Conservation (phyloP, 2,113 vertebrate species). For the Boulengeromyrus knoepffleri region DNA sequence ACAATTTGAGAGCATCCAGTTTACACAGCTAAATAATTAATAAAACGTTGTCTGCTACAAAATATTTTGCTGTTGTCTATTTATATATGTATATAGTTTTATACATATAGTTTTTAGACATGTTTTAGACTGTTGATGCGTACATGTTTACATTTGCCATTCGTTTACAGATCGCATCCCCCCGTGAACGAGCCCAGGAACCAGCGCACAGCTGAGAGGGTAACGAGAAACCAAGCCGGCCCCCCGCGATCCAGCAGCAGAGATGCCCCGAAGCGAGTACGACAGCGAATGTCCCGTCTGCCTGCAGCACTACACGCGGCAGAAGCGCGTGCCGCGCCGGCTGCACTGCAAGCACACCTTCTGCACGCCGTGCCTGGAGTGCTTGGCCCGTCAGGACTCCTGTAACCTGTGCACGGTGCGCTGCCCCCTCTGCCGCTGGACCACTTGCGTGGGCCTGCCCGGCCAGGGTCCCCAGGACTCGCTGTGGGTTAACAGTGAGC, state of each 20-base stretch:
- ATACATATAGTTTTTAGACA: background rate
- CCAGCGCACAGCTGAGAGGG: background rate
- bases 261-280: background rate
- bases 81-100: background rate
- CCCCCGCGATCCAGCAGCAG: background rate
- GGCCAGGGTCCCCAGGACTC: constrained; percentile 45
- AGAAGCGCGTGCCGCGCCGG: background rate
- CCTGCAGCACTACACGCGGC: constrained; percentile 5
- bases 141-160: background rate
- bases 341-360: constrained; percentile 15
- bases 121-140: background rate
- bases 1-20: background rate
- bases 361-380: constrained; percentile 16
- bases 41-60: background rate
- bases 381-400: background rate
- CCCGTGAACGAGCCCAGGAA: background rate
- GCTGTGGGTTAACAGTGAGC: constrained; percentile 53
- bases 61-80: background rate
- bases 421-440: constrained; percentile 60
- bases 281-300: constrained; percentile 11
- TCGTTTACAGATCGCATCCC: background rate
- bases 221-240: background rate
- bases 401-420: constrained; percentile 36
- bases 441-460: constrained; percentile 46
- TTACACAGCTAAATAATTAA: background rate